Evolutionary conservation across 2,797 vertebrate species (phyloP).

Genomic region (Valencia hispanica): DNA sequence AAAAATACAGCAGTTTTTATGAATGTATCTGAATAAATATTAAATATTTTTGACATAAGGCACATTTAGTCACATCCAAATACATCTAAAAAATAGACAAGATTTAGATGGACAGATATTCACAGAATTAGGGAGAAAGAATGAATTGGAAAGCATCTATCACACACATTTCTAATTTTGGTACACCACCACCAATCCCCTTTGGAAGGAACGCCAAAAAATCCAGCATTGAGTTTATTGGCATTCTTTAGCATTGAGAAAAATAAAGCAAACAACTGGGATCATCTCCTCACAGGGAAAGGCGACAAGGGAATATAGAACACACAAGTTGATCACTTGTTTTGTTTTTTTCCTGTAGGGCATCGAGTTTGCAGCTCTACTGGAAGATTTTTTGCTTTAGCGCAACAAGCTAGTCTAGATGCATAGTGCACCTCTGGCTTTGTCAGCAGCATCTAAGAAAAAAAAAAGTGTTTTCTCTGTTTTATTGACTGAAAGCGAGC

Average conservation of each 20-base stretch:
- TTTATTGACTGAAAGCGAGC: constrained; percentile 50
- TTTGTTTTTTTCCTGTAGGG: constrained; percentile 55
- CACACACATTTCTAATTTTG: constrained; percentile 37
- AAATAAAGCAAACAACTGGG: constrained; percentile 65
- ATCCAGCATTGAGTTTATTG: constrained; percentile 33
- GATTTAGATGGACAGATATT: constrained; percentile 34
- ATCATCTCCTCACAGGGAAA: constrained; percentile 54
- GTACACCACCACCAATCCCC: constrained; percentile 12
- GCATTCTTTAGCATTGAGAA: constrained; percentile 33
- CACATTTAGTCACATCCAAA: constrained; percentile 60
- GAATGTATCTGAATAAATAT: constrained; percentile 51
- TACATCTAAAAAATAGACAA: constrained; percentile 10
- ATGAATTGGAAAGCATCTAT: constrained; percentile 37
- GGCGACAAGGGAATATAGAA: constrained; percentile 34
- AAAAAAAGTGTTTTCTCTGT: constrained; percentile 46
- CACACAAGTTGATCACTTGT: constrained; percentile 39
- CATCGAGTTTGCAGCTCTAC: constrained; percentile 50
- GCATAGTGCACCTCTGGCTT: constrained; percentile 50
- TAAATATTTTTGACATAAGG: constrained; percentile 63
- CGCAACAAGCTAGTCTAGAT: constrained; percentile 47
- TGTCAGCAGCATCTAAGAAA: constrained; percentile 20
- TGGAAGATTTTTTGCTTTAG: constrained; percentile 52
- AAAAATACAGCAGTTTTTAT: constrained; percentile 15
- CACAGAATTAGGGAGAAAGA: constrained; percentile 31
- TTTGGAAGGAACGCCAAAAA: constrained; percentile 29